Percentiles rank a stretch among this genome's conserved stretches.
phyloP scores from a whole-genome alignment of 2,113 vertebrate genomes.

The Pachypanchax playfairii region DNA sequence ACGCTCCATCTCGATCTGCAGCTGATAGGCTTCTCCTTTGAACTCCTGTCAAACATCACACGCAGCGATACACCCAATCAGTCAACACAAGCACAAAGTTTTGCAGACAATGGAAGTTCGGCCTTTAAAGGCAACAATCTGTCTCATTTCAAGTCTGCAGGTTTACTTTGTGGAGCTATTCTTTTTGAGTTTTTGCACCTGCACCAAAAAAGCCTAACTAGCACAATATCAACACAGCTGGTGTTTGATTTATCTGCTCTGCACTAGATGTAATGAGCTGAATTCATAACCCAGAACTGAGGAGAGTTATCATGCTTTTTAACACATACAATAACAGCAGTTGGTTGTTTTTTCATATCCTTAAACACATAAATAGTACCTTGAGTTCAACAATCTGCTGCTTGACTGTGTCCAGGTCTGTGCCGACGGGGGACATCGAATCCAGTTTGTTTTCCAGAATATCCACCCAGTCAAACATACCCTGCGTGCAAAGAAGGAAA shows the following conservation, averaged over 20 bases:
- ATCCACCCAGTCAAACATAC: slow-evolving; percentile 97
- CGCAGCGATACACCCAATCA: slow-evolving; percentile 25
- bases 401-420: slow-evolving; percentile 98
- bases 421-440: slow-evolving; percentile 95
- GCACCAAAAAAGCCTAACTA: slow-evolving; percentile 5
- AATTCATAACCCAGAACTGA: slow-evolving; percentile 8
- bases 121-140: slow-evolving; percentile 16
- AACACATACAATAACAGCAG: neutral
- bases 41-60: slow-evolving; percentile 84
- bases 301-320: neutral
- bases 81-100: slow-evolving; percentile 44
- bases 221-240: slow-evolving; percentile 61
- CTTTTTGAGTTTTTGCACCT: slow-evolving; percentile 20
- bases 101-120: slow-evolving; percentile 10
- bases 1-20: slow-evolving; percentile 98
- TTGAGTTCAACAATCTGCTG: slow-evolving; percentile 97
- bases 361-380: slow-evolving; percentile 77
- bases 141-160: slow-evolving; percentile 30
- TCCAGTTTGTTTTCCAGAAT: slow-evolving; percentile 93
- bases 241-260: slow-evolving; percentile 11
- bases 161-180: slow-evolving; percentile 12
- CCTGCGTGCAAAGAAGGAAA: slow-evolving; percentile 74
- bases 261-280: slow-evolving; percentile 29
- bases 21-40: slow-evolving; percentile 93
- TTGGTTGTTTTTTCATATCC: neutral